phyloP scores from a whole-genome alignment of 2,797 vertebrate genomes.

The Acropternis orthonyx region DNA sequence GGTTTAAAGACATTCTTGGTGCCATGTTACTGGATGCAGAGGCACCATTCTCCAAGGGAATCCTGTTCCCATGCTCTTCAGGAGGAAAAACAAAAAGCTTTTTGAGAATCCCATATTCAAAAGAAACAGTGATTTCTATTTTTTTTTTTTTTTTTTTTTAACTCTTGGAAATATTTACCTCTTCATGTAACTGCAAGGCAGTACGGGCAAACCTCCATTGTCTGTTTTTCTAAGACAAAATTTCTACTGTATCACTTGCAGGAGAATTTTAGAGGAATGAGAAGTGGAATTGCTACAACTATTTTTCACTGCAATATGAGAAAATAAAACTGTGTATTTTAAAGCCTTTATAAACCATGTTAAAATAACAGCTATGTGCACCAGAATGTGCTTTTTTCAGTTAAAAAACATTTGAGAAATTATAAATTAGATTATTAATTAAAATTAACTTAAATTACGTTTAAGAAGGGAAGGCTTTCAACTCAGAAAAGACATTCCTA shows the following conservation, averaged over 20 bases:
- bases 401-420: neutral
- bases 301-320: neutral
- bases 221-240: neutral
- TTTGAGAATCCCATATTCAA: neutral
- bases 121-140: neutral
- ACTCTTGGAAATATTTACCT: neutral
- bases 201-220: neutral
- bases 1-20: neutral
- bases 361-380: neutral
- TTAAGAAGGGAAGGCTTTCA: neutral
- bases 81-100: neutral
- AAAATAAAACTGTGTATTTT: neutral
- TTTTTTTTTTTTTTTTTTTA: neutral
- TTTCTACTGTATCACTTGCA: neutral
- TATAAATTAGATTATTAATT: neutral
- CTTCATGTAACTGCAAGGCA: neutral
- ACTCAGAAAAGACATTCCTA: neutral
- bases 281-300: neutral
- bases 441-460: neutral
- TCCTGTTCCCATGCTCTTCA: neutral
- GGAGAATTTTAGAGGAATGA: neutral
- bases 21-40: accelerated
- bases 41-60: neutral
- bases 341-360: neutral
- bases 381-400: neutral